These are phyloP conservation scores for Helleia helle DNA, from an alignment of 2,888 invertebrate genomes.

Conservation along the genomic window DNA sequence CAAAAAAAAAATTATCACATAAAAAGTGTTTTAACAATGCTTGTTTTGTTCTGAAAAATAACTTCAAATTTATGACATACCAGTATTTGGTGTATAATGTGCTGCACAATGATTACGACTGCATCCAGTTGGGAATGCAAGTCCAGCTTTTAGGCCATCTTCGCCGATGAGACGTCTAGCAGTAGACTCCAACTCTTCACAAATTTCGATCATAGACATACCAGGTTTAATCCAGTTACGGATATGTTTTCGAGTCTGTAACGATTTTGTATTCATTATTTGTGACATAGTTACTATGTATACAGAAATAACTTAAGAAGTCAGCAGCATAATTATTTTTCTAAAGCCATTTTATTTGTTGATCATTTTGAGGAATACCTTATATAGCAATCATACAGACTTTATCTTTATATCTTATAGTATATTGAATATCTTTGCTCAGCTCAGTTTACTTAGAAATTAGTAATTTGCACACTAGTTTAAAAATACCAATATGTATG, in stretches of 20 bases:
- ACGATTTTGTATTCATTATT: too few relatives aligned
- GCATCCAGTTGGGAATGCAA: slow-evolving; percentile 98
- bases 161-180: slow-evolving; percentile 94
- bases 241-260: slow-evolving; percentile 90
- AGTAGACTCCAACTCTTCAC: slow-evolving; percentile 95
- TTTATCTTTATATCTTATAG: too few relatives aligned
- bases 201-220: slow-evolving; percentile 99
- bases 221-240: slow-evolving; percentile 97
- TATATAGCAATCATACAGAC: too few relatives aligned
- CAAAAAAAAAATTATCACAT: not conserved
- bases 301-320: too few relatives aligned
- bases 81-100: slow-evolving; percentile 99
- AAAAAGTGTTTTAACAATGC: not conserved
- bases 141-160: slow-evolving; percentile 93
- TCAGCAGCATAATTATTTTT: too few relatives aligned
- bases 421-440: too few relatives aligned
- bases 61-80: slow-evolving; percentile 29
- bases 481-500: too few relatives aligned
- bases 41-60: not conserved
- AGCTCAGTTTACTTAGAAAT: too few relatives aligned
- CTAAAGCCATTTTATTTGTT: too few relatives aligned
- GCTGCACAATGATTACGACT: slow-evolving; percentile 99
- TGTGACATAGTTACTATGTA: too few relatives aligned
- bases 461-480: too few relatives aligned
- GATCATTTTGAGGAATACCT: too few relatives aligned